Conservation (phyloP, 2,797 vertebrate genomes). For the Channa striata region DNA sequence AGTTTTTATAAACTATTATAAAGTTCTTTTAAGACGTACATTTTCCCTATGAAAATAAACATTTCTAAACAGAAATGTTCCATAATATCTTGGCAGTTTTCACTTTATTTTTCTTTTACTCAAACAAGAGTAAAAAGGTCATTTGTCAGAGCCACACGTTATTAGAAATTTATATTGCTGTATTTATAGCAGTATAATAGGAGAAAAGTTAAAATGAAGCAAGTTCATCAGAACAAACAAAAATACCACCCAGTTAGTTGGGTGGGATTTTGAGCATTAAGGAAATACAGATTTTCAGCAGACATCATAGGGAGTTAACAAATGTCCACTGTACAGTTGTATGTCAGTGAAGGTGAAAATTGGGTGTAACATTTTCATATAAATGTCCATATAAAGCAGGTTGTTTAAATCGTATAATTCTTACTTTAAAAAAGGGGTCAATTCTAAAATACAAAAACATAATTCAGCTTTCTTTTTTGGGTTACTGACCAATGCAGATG, state of each 20-base stretch:
- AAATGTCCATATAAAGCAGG: too few relatives aligned
- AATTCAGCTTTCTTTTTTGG: neutral
- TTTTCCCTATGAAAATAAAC: neutral
- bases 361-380: too few relatives aligned
- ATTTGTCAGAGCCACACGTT: neutral
- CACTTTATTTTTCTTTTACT: neutral
- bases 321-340: too few relatives aligned
- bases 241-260: too few relatives aligned
- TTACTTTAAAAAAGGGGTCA: too few relatives aligned
- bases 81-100: neutral
- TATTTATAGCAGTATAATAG: neutral
- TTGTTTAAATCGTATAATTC: too few relatives aligned
- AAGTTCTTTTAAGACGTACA: neutral
- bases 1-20: neutral
- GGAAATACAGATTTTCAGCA: too few relatives aligned
- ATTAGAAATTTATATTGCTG: neutral
- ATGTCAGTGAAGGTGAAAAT: too few relatives aligned
- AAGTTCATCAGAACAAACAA: too few relatives aligned
- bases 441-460: slow-evolving; percentile 1
- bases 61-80: neutral
- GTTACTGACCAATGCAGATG: neutral
- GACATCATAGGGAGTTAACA: too few relatives aligned
- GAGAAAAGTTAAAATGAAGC: neutral
- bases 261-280: too few relatives aligned
- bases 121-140: neutral